Percentiles rank a stretch among this genome's conserved stretches.
phyloP scores from a whole-genome alignment of 2,888 invertebrate genomes.

The Drosophila robusta region DNA sequence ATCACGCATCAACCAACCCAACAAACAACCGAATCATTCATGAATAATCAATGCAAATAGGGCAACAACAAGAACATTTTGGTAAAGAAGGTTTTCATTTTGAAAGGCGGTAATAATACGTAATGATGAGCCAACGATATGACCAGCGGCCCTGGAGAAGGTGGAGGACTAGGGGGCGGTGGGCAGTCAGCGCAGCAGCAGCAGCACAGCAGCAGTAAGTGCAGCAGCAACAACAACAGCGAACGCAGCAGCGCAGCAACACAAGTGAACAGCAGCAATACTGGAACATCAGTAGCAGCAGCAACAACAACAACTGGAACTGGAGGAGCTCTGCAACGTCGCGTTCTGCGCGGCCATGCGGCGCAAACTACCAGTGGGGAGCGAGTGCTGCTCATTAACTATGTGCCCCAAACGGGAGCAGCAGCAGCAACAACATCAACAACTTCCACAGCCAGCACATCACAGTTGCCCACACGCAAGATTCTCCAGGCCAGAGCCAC shows the following conservation, averaged over 20 bases:
- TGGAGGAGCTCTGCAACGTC: slow-evolving; percentile 68
- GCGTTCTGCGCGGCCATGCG: slow-evolving; percentile 81
- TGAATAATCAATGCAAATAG: slow-evolving; percentile 60
- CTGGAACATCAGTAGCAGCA: slow-evolving; percentile 37
- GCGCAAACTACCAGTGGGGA: slow-evolving; percentile 82
- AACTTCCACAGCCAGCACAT: slow-evolving; percentile 53
- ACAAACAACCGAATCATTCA: slow-evolving; percentile 37
- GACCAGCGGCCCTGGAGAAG: slow-evolving; percentile 83
- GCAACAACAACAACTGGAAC: slow-evolving; percentile 31
- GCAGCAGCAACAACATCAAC: slow-evolving; percentile 48
- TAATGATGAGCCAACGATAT: slow-evolving; percentile 85
- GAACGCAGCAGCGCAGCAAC: slow-evolving; percentile 47
- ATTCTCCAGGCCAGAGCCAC: slow-evolving; percentile 73
- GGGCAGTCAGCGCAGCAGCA: slow-evolving; percentile 58
- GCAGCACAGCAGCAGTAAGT: slow-evolving; percentile 35
- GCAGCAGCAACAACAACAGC: slow-evolving; percentile 46
- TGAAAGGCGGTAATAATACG: slow-evolving; percentile 86
- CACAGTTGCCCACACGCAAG: slow-evolving; percentile 75
- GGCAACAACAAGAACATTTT: slow-evolving; percentile 85
- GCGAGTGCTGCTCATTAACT: slow-evolving; percentile 81
- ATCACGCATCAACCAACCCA: slow-evolving; percentile 45
- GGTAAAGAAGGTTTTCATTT: slow-evolving; percentile 86
- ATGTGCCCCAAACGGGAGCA: slow-evolving; percentile 76
- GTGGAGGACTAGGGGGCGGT: slow-evolving; percentile 67
- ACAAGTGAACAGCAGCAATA: slow-evolving; percentile 55